These are phyloP conservation scores for Hymenopus coronatus DNA, from an alignment of 2,888 invertebrate genomes.

Conservation along the genomic window DNA sequence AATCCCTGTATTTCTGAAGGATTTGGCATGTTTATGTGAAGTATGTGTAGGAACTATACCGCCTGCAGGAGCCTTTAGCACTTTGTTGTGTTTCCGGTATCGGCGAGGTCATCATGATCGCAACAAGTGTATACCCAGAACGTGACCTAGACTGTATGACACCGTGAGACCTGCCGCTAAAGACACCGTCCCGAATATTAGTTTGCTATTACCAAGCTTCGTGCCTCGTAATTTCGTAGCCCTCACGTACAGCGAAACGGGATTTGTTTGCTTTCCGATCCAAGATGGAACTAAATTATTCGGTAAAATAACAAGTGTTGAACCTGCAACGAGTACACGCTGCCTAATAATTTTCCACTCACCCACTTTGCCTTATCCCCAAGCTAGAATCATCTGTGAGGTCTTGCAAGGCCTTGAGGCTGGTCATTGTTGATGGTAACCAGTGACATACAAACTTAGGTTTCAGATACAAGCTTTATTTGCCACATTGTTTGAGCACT, in stretches of 20 bases:
- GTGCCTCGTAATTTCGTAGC: not conserved
- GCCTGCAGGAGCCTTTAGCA: not conserved
- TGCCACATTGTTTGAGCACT: too few relatives aligned
- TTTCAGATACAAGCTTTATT: too few relatives aligned
- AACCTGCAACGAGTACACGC: not conserved
- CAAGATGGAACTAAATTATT: not conserved
- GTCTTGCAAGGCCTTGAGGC: not conserved
- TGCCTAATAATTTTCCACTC: not conserved
- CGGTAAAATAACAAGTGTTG: not conserved
- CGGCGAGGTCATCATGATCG: not conserved
- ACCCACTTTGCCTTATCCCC: not conserved
- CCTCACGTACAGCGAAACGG: not conserved
- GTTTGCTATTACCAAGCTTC: not conserved
- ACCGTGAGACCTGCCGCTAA: not conserved
- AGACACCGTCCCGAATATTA: not conserved
- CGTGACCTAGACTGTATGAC: not conserved
- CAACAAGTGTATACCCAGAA: not conserved
- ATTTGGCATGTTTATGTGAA: not conserved
- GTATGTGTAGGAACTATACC: not conserved
- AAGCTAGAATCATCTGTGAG: not conserved
- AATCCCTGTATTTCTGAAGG: too few relatives aligned
- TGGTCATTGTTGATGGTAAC: not conserved
- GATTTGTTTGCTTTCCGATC: not conserved
- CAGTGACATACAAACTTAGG: not conserved
- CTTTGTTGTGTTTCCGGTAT: not conserved